A percentile compares a stretch with the other conserved stretches of the same genome.
Evolutionary conservation across 2,888 invertebrate species (phyloP).

Genomic region (Ecliptopera silaceata): DNA sequence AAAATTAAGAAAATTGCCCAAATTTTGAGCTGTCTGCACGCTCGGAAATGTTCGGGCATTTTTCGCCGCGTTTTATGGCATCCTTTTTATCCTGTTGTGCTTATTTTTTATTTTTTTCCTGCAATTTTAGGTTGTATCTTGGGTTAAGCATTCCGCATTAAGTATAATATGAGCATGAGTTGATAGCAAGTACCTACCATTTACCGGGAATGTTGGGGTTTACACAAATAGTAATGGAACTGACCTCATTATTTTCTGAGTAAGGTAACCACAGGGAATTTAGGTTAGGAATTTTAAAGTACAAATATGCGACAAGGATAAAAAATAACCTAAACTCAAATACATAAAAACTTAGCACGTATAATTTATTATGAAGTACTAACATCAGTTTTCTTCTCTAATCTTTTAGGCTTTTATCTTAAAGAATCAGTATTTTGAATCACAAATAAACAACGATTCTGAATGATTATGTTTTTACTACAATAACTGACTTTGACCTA

Average conservation of each 20-base stretch:
- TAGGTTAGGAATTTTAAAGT: too few relatives aligned
- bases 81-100: constrained; percentile 27
- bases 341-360: too few relatives aligned
- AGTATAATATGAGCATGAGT: constrained; percentile 23
- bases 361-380: too few relatives aligned
- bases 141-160: constrained; percentile 23
- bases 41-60: constrained; percentile 16
- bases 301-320: too few relatives aligned
- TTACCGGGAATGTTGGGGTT: constrained; percentile 13
- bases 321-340: too few relatives aligned
- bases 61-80: constrained; percentile 18
- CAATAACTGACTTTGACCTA: too few relatives aligned
- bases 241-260: constrained; percentile 13
- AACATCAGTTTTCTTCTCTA: too few relatives aligned
- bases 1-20: constrained; percentile 26
- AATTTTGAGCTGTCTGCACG: constrained; percentile 9
- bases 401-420: too few relatives aligned
- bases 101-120: constrained; percentile 29
- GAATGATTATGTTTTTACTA: too few relatives aligned
- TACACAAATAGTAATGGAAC: constrained; percentile 1
- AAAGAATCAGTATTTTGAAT: too few relatives aligned
- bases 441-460: too few relatives aligned
- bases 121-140: constrained; percentile 26
- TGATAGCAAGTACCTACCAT: constrained; percentile 16
- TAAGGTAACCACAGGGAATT: background rate